phyloP scores from a whole-genome alignment of 2,797 vertebrate genomes.

The Enteromius radiatus region DNA sequence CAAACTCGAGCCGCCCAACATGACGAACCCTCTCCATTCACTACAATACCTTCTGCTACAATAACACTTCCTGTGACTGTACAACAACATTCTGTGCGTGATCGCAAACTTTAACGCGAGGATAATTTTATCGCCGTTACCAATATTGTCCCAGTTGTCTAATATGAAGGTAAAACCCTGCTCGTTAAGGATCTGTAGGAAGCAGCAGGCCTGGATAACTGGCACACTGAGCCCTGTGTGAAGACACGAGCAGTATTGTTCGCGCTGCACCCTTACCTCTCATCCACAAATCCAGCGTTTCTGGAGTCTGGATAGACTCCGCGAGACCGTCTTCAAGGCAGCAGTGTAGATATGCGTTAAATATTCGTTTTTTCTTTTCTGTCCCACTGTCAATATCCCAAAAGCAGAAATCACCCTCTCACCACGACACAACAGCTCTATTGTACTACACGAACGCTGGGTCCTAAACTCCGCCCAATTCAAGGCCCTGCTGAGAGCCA shows the following conservation, averaged over 20 bases:
- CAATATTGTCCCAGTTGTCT: background rate
- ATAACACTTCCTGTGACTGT: constrained; percentile 69
- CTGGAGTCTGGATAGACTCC: constrained; percentile 42
- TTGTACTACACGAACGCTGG: constrained; percentile 87
- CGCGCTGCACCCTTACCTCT: constrained; percentile 74
- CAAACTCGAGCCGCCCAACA: constrained; percentile 70
- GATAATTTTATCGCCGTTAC: background rate
- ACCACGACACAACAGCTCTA: constrained; percentile 88
- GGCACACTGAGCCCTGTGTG: constrained; percentile 65
- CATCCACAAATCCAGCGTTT: constrained; percentile 50
- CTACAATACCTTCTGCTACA: constrained; percentile 64
- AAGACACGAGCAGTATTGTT: constrained; percentile 76
- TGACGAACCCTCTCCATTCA: constrained; percentile 30
- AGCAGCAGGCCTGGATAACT: constrained; percentile 71
- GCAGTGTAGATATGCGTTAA: background rate
- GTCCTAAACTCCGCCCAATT: constrained; percentile 86
- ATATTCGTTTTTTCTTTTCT: constrained; percentile 54
- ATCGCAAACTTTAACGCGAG: background rate
- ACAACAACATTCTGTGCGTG: background rate
- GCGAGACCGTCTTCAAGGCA: background rate
- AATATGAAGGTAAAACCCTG: background rate
- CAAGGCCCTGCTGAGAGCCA: constrained; percentile 40
- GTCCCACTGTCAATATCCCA: constrained; percentile 69
- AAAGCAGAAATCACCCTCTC: constrained; percentile 67
- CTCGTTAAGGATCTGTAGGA: constrained; percentile 7